Conservation (phyloP, 2,888 invertebrate genomes). For the Acleris holmiana region DNA sequence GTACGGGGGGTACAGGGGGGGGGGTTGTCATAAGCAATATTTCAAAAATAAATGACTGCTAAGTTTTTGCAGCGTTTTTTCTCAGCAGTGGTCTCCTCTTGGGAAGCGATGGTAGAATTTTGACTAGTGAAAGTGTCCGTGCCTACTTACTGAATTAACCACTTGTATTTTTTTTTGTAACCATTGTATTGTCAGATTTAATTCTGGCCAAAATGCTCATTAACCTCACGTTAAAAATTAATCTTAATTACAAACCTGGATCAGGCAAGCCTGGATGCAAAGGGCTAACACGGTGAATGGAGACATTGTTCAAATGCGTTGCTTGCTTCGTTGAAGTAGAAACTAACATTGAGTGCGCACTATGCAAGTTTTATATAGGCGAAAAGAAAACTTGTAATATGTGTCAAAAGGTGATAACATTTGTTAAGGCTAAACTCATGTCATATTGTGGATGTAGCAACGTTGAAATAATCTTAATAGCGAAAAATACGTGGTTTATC, state of each 20-base stretch:
- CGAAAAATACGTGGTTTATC: slow-evolving; percentile 7
- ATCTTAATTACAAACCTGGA: slow-evolving; percentile 45
- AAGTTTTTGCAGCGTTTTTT: too few relatives aligned
- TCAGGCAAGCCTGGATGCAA: slow-evolving; percentile 56
- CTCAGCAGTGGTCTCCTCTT: too few relatives aligned
- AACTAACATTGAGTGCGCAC: slow-evolving; percentile 1
- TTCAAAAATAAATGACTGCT: too few relatives aligned
- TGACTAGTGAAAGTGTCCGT: too few relatives aligned
- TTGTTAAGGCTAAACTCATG: not conserved
- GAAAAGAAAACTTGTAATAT: not conserved
- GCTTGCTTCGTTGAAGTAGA: slow-evolving; percentile 9
- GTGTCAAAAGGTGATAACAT: slow-evolving; percentile 6
- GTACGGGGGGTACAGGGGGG: too few relatives aligned
- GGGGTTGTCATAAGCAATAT: too few relatives aligned
- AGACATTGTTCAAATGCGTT: slow-evolving; percentile 47
- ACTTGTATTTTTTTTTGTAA: too few relatives aligned
- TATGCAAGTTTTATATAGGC: slow-evolving; percentile 2
- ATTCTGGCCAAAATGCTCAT: too few relatives aligned
- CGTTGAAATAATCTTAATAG: not conserved
- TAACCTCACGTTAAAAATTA: too few relatives aligned
- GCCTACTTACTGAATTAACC: too few relatives aligned
- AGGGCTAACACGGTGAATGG: slow-evolving; percentile 48
- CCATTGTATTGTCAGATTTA: too few relatives aligned
- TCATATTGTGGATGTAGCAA: not conserved
- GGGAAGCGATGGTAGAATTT: too few relatives aligned